Percentiles rank a stretch among this genome's conserved stretches.
phyloP scores from a whole-genome alignment of 2,888 invertebrate genomes.

The Trachelus iudaicus region DNA sequence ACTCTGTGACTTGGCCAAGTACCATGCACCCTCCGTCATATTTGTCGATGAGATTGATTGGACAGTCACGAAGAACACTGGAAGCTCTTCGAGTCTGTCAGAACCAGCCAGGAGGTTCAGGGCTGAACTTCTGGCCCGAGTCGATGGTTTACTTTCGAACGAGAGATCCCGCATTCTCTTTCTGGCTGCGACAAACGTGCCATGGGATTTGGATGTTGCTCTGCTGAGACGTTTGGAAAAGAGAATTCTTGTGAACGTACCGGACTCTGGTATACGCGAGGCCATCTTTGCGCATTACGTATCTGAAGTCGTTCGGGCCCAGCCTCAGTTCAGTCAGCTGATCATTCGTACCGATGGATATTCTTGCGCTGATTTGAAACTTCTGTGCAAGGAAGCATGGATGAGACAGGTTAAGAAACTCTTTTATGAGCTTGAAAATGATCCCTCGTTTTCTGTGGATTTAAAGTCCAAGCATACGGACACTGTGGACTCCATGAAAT shows the following conservation, averaged over 20 bases:
- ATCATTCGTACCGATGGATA: constrained; percentile 77
- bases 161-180: constrained; percentile 77
- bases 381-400: constrained; percentile 89
- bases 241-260: constrained; percentile 83
- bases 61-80: constrained; percentile 72
- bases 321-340: constrained; percentile 66
- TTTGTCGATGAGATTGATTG: constrained; percentile 95
- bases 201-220: constrained; percentile 92
- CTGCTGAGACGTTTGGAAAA: constrained; percentile 90
- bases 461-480: constrained; percentile 30
- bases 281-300: constrained; percentile 75
- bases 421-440: constrained; percentile 66
- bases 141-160: constrained; percentile 78
- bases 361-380: constrained; percentile 88
- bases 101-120: constrained; percentile 80
- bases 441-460: constrained; percentile 7
- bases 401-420: constrained; percentile 83
- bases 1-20: constrained; percentile 87
- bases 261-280: constrained; percentile 74
- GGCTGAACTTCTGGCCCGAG: constrained; percentile 86
- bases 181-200: constrained; percentile 90
- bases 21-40: constrained; percentile 88
- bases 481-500: constrained; percentile 52
- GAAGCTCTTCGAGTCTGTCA: constrained; percentile 64
- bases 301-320: constrained; percentile 65